These are phyloP conservation scores for Halocynthia aurantium DNA, from an alignment of 23 tunicate species.

Conservation along the genomic window DNA sequence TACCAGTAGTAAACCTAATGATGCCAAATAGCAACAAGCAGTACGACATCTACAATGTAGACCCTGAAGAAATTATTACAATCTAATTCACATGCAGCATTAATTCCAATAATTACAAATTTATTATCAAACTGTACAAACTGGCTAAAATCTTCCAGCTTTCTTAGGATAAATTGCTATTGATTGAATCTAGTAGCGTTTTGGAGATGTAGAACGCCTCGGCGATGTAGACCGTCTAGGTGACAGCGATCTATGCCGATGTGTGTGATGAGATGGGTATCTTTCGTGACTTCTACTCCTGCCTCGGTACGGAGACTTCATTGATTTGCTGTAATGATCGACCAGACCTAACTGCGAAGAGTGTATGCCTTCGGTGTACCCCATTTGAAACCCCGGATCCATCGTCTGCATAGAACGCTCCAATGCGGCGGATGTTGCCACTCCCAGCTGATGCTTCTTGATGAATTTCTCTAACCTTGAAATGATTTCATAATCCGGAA, in stretches of 20 bases:
- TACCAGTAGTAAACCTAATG: no score
- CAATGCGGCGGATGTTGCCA: slow-evolving; percentile 57
- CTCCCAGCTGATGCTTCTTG: slow-evolving; percentile 78
- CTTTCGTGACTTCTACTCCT: slow-evolving; percentile 28
- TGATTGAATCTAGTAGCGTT: neutral
- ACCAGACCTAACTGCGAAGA: slow-evolving; percentile 14
- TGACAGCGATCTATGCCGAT: slow-evolving; percentile 55
- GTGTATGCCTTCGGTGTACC: slow-evolving; percentile 26
- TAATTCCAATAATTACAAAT: no score
- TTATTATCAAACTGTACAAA: no score
- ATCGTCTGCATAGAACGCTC: slow-evolving; percentile 61
- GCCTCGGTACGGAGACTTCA: slow-evolving; percentile 23
- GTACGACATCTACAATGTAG: no score
- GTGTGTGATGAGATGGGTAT: slow-evolving; percentile 29
- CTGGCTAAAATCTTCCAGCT: no score
- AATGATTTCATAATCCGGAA: slow-evolving; percentile 91
- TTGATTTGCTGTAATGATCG: slow-evolving; percentile 22
- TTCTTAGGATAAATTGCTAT: no score
- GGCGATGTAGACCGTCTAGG: slow-evolving; percentile 28
- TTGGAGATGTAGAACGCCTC: slow-evolving; percentile 12
- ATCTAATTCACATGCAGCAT: no score
- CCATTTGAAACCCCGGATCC: slow-evolving; percentile 53
- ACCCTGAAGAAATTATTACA: no score
- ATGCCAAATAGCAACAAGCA: no score
- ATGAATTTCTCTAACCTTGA: slow-evolving; percentile 71